Conservation (phyloP, 2,888 invertebrate species). For the Xestia sexstrigata region DNA sequence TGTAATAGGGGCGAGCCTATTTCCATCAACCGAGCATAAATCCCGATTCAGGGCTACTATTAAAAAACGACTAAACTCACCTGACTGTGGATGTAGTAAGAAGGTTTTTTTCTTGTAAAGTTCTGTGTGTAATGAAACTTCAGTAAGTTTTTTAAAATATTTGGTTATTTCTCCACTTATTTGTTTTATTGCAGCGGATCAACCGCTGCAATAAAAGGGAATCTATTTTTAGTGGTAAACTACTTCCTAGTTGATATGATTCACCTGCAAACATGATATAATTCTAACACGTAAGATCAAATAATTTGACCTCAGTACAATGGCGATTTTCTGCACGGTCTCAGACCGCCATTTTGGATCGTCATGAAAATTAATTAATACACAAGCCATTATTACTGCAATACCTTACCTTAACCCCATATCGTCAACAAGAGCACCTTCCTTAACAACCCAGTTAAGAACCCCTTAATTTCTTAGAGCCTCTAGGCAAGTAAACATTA, state of each 20-base stretch:
- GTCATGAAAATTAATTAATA: conserved; percentile 38
- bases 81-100: not conserved
- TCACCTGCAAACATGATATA: not conserved
- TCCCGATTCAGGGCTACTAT: not conserved
- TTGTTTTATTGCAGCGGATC: not conserved
- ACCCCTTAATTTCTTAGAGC: conserved; percentile 25
- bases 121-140: not conserved
- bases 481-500: conserved; percentile 20
- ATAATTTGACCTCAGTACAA: conserved; percentile 10
- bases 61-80: not conserved
- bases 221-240: not conserved
- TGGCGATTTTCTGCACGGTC: conserved; percentile 9
- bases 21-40: not conserved
- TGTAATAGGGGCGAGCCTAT: not conserved
- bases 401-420: conserved; percentile 34
- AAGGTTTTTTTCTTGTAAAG: not conserved
- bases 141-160: not conserved
- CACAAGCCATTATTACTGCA: conserved; percentile 32
- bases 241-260: not conserved
- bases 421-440: conserved; percentile 31
- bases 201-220: too few relatives aligned
- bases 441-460: conserved; percentile 20
- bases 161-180: not conserved
- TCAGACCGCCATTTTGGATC: conserved; percentile 16
- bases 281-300: conserved; percentile 5